A percentile compares a stretch with the other conserved stretches of the same genome.
phyloP scores from a whole-genome alignment of 2,888 invertebrate species.

The Drosophila testacea region DNA sequence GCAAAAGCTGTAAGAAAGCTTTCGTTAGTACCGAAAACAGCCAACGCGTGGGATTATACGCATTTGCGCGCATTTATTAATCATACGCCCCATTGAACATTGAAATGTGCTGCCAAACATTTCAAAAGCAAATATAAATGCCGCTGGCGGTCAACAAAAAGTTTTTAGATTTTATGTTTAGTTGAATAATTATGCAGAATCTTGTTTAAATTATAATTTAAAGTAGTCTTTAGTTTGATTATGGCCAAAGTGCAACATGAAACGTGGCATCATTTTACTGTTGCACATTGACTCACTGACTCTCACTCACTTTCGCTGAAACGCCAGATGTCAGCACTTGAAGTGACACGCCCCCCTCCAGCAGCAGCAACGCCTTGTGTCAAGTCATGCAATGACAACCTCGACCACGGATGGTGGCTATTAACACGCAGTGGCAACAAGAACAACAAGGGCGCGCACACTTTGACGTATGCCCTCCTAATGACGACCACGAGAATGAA shows the following conservation, averaged over 20 bases:
- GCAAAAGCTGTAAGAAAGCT: slow-evolving; percentile 31
- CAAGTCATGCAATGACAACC: slow-evolving; percentile 44
- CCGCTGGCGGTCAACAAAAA: not conserved
- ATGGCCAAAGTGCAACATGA: too few relatives aligned
- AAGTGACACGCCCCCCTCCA: slow-evolving; percentile 32
- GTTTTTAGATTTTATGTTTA: not conserved
- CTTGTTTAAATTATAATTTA: not conserved
- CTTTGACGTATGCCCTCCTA: slow-evolving; percentile 77
- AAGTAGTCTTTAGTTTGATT: too few relatives aligned
- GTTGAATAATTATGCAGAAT: slow-evolving; percentile 2
- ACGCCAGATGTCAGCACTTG: slow-evolving; percentile 45
- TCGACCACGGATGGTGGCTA: slow-evolving; percentile 60
- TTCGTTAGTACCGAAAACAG: slow-evolving; percentile 35
- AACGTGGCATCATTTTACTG: slow-evolving; percentile 9
- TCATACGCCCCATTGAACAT: slow-evolving; percentile 46
- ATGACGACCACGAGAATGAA: slow-evolving; percentile 71
- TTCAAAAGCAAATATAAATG: not conserved
- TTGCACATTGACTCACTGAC: slow-evolving; percentile 25
- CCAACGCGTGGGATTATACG: slow-evolving; percentile 15
- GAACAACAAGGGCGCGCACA: slow-evolving; percentile 56
- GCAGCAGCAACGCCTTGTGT: slow-evolving; percentile 29
- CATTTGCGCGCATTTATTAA: slow-evolving; percentile 25
- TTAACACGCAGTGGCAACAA: slow-evolving; percentile 64
- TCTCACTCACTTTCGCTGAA: slow-evolving; percentile 51
- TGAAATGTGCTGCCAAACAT: not conserved